These are phyloP conservation scores for Ennomos erosarius DNA, from an alignment of 2,888 invertebrate species.

Conservation along the genomic window DNA sequence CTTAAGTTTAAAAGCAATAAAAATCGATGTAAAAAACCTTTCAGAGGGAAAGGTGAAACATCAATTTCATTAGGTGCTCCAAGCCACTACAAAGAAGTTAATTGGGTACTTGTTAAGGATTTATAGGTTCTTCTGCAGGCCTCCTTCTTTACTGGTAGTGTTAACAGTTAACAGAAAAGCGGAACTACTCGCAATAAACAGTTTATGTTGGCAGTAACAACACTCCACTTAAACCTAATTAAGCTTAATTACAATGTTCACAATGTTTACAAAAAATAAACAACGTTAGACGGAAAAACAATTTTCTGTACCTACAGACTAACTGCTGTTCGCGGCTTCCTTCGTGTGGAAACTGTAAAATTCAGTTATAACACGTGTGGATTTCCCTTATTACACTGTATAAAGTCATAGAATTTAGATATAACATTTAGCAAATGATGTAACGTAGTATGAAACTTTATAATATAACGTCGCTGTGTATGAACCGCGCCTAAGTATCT, in stretches of 20 bases:
- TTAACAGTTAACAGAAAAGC: slow-evolving; percentile 47
- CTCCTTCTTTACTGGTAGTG: slow-evolving; percentile 37
- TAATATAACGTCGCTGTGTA: no score
- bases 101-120: slow-evolving; percentile 46
- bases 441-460: no score
- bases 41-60: slow-evolving; percentile 18
- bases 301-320: background rate
- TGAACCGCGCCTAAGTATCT: no score
- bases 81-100: slow-evolving; percentile 43
- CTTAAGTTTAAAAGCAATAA: slow-evolving; percentile 12
- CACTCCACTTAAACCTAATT: slow-evolving; percentile 51
- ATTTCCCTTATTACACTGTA: no score
- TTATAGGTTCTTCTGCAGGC: slow-evolving; percentile 49
- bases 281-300: background rate
- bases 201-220: slow-evolving; percentile 46
- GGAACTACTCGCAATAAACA: slow-evolving; percentile 49
- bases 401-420: no score
- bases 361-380: no score
- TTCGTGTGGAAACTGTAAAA: no score
- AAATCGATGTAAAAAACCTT: slow-evolving; percentile 17
- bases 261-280: slow-evolving; percentile 4
- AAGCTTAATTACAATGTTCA: slow-evolving; percentile 22
- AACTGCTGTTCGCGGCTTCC: no score
- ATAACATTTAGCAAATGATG: no score
- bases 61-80: slow-evolving; percentile 30